phyloP scores from a whole-genome alignment of 2,888 invertebrate species.

The Eugnorisma glareosa region DNA sequence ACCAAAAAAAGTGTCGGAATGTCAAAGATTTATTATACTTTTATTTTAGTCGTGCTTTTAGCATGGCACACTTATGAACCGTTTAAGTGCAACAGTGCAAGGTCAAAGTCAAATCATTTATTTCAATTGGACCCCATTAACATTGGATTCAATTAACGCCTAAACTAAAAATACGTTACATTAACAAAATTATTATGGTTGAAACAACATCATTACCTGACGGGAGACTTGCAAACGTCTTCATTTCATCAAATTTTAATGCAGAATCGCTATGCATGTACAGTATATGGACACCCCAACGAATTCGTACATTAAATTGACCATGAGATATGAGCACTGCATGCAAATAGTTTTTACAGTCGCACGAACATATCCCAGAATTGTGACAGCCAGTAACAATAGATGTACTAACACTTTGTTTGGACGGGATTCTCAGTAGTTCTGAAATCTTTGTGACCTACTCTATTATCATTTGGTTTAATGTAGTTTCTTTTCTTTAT shows the following conservation, averaged over 20 bases:
- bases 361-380: constrained; percentile 46
- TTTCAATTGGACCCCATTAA: constrained; percentile 15
- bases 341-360: constrained; percentile 38
- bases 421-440: constrained; percentile 23
- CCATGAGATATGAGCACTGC: constrained; percentile 45
- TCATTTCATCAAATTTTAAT: not conserved
- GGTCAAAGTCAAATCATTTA: constrained; percentile 30
- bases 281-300: constrained; percentile 9
- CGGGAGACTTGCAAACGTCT: not conserved
- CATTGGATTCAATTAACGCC: constrained; percentile 6
- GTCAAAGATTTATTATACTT: not conserved
- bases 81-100: constrained; percentile 3
- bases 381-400: constrained; percentile 53
- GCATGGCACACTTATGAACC: not conserved
- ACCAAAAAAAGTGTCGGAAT: not conserved
- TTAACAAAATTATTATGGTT: not conserved
- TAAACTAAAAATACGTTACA: not conserved
- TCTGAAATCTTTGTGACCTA: constrained; percentile 42
- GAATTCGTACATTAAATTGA: constrained; percentile 59
- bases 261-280: not conserved
- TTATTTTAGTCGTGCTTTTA: not conserved
- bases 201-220: not conserved
- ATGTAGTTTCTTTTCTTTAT: constrained; percentile 24
- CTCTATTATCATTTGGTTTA: constrained; percentile 13
- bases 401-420: constrained; percentile 42